A percentile compares a stretch with the other conserved stretches of the same genome.
phyloP scores from a whole-genome alignment of 2,888 invertebrate species.

The Harpalus rubripes region DNA sequence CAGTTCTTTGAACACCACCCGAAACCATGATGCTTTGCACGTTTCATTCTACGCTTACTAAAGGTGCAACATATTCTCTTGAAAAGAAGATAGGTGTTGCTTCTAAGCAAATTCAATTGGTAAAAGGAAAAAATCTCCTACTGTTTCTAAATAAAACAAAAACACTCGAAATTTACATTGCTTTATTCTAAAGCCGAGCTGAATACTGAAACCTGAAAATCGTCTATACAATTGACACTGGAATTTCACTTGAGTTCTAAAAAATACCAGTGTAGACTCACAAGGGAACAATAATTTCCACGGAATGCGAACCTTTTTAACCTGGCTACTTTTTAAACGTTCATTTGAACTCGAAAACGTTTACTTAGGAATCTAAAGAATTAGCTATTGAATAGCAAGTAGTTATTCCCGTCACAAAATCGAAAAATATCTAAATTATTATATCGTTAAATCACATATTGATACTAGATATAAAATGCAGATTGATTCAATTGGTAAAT shows the following conservation, averaged over 20 bases:
- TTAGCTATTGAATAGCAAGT: neutral
- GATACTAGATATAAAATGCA: neutral
- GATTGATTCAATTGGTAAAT: no score
- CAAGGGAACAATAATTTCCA: neutral
- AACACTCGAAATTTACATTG: neutral
- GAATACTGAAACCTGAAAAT: neutral
- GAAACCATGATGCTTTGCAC: no score
- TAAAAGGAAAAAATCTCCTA: no score
- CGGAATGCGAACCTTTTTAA: neutral
- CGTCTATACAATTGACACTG: neutral
- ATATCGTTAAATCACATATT: neutral
- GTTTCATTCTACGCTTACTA: no score
- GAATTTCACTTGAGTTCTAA: neutral
- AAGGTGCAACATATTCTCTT: no score
- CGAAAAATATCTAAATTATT: neutral
- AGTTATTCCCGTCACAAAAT: neutral
- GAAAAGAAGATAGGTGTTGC: no score
- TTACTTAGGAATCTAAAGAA: neutral
- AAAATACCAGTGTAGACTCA: neutral
- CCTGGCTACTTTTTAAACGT: neutral
- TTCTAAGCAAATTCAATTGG: no score
- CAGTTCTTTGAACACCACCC: no score
- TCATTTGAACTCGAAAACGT: neutral
- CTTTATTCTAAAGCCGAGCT: neutral
- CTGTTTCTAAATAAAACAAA: neutral